Base-by-base conservation (phyloP, 2,888 invertebrate species). In the Apamea sordens region DNA sequence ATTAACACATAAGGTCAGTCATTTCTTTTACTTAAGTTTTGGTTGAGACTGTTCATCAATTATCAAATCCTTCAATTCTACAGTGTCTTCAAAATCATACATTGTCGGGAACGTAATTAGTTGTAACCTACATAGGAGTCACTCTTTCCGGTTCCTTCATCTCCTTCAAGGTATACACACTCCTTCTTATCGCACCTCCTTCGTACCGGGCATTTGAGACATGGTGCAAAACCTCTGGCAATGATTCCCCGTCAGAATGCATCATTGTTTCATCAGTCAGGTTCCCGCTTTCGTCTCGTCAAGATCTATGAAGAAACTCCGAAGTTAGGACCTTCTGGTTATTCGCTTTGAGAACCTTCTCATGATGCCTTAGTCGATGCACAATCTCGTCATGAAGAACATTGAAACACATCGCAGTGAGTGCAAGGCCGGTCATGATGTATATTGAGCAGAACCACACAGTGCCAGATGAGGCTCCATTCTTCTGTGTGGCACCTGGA, bases 331-430 rank as follows among this genome's bases (percentile, higher is more conserved):
- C 93, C 91, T 96, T 97, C 82, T 96, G 96, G 56, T 93, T 93
- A 71, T 92, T 94, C 1, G 93, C 92, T 84, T 95, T 96, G 10
- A 96, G 85, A 1, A 95, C 89, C 80, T 96, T 96, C 84, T 97
- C 97, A 72, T 97, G 96, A 90, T 98, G 98, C 90, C 98, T 98
- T 83, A 98, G 95, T 88, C 98, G 97, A 94, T 98, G 98, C 24
- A 98, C 98, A 82, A 99, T 98, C 94, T 98, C 98, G 93, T 98
- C 98, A 93, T 99, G 98, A 41, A 98, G 97, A 71, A 99, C 98
- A 94, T 98, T 98, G 95, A 99, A 99, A 92, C 98, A 98, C 98
- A 99, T 99, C 59, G 99, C 98, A 32, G 98, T 98, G 86, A 99
- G 95, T 2, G 99, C 98, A 97, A 99, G 98, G 1, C 99, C 99